These are phyloP conservation scores for Oreonectes daqikongensis DNA, from an alignment of 2,797 vertebrate genomes.

Conservation along the genomic window DNA sequence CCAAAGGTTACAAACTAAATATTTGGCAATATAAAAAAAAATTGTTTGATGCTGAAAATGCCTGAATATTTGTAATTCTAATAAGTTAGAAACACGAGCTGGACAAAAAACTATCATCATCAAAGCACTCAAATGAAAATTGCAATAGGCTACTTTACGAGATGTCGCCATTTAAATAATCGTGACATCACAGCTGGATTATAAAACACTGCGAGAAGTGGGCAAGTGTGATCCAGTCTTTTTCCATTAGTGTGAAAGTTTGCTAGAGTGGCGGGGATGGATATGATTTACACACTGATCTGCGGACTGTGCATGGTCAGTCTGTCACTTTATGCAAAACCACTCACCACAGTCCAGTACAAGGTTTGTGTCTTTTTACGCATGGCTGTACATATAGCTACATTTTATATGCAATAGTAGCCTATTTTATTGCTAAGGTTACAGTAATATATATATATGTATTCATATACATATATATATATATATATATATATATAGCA, in stretches of 20 bases:
- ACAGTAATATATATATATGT: too few relatives aligned
- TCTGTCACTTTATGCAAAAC: conserved; percentile 64
- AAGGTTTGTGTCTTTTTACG: conserved; percentile 56
- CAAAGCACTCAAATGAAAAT: background rate
- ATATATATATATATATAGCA: too few relatives aligned
- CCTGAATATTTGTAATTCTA: too few relatives aligned
- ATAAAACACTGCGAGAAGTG: conserved; percentile 36
- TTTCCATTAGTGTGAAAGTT: background rate
- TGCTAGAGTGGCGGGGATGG: conserved; percentile 34
- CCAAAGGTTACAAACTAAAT: too few relatives aligned
- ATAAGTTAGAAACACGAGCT: too few relatives aligned
- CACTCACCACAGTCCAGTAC: conserved; percentile 68
- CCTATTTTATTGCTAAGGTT: too few relatives aligned
- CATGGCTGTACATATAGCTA: too few relatives aligned
- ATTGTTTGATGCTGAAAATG: too few relatives aligned
- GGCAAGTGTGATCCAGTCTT: conserved; percentile 16
- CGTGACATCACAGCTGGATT: conserved; percentile 43
- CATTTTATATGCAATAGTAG: too few relatives aligned
- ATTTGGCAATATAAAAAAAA: too few relatives aligned
- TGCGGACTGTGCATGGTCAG: conserved; percentile 44
- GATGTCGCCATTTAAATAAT: conserved; percentile 18
- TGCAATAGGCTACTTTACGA: background rate
- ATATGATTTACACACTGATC: conserved; percentile 38
- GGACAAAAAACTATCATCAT: background rate
- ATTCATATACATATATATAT: too few relatives aligned